Evolutionary conservation across 2,797 vertebrate genomes (phyloP), one percentile per base, ranked within the genome.

Genomic region (Molossus molossus): DNA sequence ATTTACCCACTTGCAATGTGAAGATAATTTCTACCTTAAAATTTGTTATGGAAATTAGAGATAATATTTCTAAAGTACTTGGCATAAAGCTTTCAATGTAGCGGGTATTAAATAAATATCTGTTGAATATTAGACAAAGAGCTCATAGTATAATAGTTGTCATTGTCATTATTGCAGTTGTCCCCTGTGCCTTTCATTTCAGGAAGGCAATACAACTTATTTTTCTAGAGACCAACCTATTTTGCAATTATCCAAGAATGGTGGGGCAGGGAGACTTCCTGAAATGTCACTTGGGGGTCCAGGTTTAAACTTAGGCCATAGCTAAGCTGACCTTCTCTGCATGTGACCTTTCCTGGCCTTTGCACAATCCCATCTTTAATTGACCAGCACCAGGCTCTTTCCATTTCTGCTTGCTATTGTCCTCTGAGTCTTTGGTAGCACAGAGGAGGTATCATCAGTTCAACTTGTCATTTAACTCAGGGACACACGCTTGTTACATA

Each of bases 321-420:
- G 50, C 76, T 92, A 75, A 94, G 70, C 82, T 58, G 86, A 94
- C 86, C 76, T 92, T 92, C 70, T 90, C 82, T 96, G 95, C 79
- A 73, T 60, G 21, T 67, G 90, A 94, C 95, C 91, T 95, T 76
- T 89, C 75, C 76, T 93, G 91, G 75, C 96, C 91, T 97, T 95
- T 95, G 93, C 48, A 96, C 67, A 96, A 69, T 94, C 83, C 72
- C 45, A 29, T 91, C 76, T 93, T 96, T 97, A 96, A 97, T 96
- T 97, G 86, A 70, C 84, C 62, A 69, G 64, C 69, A 67, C 48
- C n/a, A 90, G 58, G 40, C 73, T 92, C 73, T 91, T 92, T 92
- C 77, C 76, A 67, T 91, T 96, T 58, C 76, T 73, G 62, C 62
- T 96, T 82, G 33, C 77, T 81, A 97, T 96, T 97, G 93, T 95